These are phyloP conservation scores for Melanostoma mellinum DNA, from an alignment of 2,888 invertebrate species.

Conservation along the genomic window DNA sequence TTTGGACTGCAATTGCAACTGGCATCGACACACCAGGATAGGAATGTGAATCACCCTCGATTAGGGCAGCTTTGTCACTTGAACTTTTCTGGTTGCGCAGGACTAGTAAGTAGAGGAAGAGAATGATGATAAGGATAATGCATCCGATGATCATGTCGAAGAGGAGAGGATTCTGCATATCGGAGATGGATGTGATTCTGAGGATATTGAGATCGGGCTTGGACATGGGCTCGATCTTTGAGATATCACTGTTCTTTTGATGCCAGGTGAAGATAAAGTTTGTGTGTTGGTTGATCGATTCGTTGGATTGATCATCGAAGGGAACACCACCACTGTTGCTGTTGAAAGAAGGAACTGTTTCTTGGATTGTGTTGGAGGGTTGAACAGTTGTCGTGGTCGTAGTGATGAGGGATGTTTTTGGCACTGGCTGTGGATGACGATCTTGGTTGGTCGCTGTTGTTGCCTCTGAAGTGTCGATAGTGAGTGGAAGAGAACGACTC, in stretches of 20 bases:
- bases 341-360: slow-evolving; percentile 56
- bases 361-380: slow-evolving; percentile 51
- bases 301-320: slow-evolving; percentile 73
- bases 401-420: slow-evolving; percentile 43
- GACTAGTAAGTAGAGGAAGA: slow-evolving; percentile 75
- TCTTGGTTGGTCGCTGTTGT: slow-evolving; percentile 40
- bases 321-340: slow-evolving; percentile 58
- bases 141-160: slow-evolving; percentile 76
- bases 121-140: slow-evolving; percentile 74
- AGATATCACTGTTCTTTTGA: slow-evolving; percentile 74
- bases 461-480: slow-evolving; percentile 80
- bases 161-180: slow-evolving; percentile 76
- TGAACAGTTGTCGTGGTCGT: slow-evolving; percentile 42
- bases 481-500: slow-evolving; percentile 80
- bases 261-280: slow-evolving; percentile 76
- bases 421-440: slow-evolving; percentile 27
- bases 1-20: slow-evolving; percentile 64
- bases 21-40: slow-evolving; percentile 74
- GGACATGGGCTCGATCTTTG: slow-evolving; percentile 75
- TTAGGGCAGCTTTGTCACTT: slow-evolving; percentile 76
- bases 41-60: slow-evolving; percentile 75
- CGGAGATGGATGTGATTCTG: slow-evolving; percentile 74
- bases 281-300: slow-evolving; percentile 74
- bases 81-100: slow-evolving; percentile 73
- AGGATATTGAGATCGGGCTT: slow-evolving; percentile 76